Evolutionary conservation across 1,140 invertebrate species (phyloP), one percentile per base, ranked within the genome.

Genomic region (Hormaphis cornu): DNA sequence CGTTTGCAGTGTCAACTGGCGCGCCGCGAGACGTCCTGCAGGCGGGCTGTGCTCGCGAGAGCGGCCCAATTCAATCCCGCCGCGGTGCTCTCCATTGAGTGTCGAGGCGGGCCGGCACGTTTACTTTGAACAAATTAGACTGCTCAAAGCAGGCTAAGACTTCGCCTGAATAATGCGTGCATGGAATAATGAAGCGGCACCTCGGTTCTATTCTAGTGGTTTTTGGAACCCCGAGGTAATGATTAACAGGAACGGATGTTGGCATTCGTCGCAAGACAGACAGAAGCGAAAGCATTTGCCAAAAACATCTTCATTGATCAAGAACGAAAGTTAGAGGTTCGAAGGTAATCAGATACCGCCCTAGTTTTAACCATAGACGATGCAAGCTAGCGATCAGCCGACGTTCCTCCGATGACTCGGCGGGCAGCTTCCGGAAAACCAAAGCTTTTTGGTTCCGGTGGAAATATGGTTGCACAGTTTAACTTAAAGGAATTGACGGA

Each of bases 401-500:
- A 77, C 73, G 82, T 82, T 79, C 80, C 78, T 79, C 73, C 74
- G 78, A 81, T 82, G 81, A 80, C 82, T 80, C 81, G 79, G 78
- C 79, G 79, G 81, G 82, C 81, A 82, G 79, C 81, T 82, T 81
- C 79, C 79, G 82, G 78, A 82, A 85, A 85, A 84, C 82, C 86
- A 87, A 87, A 89, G 87, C 84, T 83, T 88, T 87, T 86, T 84
- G 86, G 86, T 86, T 89, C 86, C 83, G 84, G 87, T 86, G 87
- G 88, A 83, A 89, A 86, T 89, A 89, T 89, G 88, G 86, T 89
- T 86, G 87, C 88, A 91, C 91, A 86, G 86, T 87, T 90, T 88
- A 91, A 90, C 87, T 89, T 89, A 89, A 90, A 90, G 89, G 84
- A 90, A 90, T 90, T 88, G 85, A 87, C 84, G 85, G 86, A 87